Evolutionary conservation across 1,140 invertebrate species (phyloP), one percentile per base, ranked within the genome.

Genomic region (Solen grandis): DNA sequence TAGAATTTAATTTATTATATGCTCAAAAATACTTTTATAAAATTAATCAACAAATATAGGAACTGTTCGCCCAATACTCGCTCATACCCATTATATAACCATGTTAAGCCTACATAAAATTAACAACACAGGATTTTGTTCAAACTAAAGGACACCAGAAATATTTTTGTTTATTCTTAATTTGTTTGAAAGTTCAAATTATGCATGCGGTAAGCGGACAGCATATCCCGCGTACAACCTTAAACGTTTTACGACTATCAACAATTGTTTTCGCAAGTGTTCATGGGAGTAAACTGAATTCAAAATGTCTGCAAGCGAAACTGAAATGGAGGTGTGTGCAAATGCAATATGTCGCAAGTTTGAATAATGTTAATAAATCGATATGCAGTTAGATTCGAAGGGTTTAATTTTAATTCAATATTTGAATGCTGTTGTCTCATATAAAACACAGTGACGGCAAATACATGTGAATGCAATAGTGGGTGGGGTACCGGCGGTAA

Each of bases 241-340:
- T 10, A n/a, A n/a, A 50, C 10, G 27, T 3, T 70, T 70, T 57
- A 29, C 68, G 68, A 70, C 68, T 19, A 36, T 19, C 68, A 50
- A 35, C 50, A 57, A 70, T 36, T 13, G 29, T 36, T 55, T 0
- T 16, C 72, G 72, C 31, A 75, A 63, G 63, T 57, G 35, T 29
- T 75, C 72, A 75, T 75, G 72, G 72, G 72, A 75, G 72, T 70
- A 59, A 62, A 50, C 36, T 62, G 55, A 75, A 75, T 75, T 75
- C 55, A 75, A 75, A 75, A 75, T 75, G 72, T 75, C 72, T 46
- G 72, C 16, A 25, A 62, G 36, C 27, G 72, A 75, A 14, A 54
- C 14, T 38, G 59, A 75, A 63, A n/a, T 63, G 29, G 72, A 75
- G 60, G 72, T 75, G 22, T 29, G 31, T 72, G n/a, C n/a, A n/a